A percentile compares a stretch with the other conserved stretches of the same genome.
Evolutionary conservation across 1,140 invertebrate genomes (phyloP).

Genomic region (Zaprionus ornatus): DNA sequence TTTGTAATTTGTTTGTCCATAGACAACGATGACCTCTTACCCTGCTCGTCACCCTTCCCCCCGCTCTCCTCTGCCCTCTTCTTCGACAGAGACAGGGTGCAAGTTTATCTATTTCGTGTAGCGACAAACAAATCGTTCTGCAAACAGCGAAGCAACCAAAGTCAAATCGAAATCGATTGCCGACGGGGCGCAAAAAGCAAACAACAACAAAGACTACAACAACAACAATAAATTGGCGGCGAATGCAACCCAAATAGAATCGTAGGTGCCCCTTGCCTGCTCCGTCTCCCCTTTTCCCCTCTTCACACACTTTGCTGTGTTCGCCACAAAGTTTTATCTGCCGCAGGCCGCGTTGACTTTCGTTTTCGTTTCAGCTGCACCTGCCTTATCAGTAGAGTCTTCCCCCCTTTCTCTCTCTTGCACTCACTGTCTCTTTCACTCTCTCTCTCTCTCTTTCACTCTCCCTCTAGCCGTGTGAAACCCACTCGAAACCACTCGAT

Average conservation of each 20-base stretch:
- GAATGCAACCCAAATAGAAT: slow-evolving; percentile 29
- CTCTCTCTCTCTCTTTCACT: not conserved
- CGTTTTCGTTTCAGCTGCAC: slow-evolving; percentile 40
- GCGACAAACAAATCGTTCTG: slow-evolving; percentile 49
- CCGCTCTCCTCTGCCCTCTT: not conserved
- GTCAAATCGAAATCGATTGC: slow-evolving; percentile 59
- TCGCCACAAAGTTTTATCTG: slow-evolving; percentile 38
- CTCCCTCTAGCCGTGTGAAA: not conserved
- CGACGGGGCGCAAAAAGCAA: slow-evolving; percentile 56
- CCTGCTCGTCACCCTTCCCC: not conserved
- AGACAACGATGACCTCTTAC: slow-evolving; percentile 25
- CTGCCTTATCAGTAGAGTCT: slow-evolving; percentile 38
- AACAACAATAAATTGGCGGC: slow-evolving; percentile 53
- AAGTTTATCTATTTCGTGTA: slow-evolving; percentile 47
- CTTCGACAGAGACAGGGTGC: slow-evolving; percentile 10
- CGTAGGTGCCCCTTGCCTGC: slow-evolving; percentile 2
- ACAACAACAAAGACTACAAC: slow-evolving; percentile 46
- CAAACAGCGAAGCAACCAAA: slow-evolving; percentile 58
- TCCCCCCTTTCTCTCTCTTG: not conserved
- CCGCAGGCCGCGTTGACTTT: slow-evolving; percentile 40
- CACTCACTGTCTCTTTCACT: no score
- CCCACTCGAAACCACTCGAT: slow-evolving; percentile 35
- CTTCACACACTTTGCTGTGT: not conserved
- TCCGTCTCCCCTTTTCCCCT: not conserved
- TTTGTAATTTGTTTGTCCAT: slow-evolving; percentile 78